These are phyloP conservation scores for Lobophora halterata DNA, from an alignment of 2,888 invertebrate genomes.

Conservation along the genomic window DNA sequence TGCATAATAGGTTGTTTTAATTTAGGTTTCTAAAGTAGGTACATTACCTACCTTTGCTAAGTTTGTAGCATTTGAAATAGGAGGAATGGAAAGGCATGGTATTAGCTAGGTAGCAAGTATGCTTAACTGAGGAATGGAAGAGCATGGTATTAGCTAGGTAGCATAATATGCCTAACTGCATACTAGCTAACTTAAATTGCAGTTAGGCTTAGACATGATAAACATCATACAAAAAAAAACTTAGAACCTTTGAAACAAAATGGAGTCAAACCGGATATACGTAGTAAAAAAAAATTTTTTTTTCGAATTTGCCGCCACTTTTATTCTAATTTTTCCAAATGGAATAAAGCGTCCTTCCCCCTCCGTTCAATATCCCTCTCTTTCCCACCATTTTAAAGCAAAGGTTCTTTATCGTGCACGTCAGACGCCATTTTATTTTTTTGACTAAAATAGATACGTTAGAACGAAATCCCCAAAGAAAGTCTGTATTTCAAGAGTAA, in stretches of 20 bases:
- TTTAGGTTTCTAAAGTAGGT: background rate
- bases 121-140: too few species aligned
- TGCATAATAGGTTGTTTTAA: slow-evolving; percentile 2
- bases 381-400: slow-evolving; percentile 62
- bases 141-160: too few species aligned
- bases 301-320: slow-evolving; percentile 51
- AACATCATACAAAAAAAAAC: slow-evolving; percentile 9
- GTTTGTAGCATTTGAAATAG: too few species aligned
- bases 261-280: slow-evolving; percentile 20
- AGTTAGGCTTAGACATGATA: background rate
- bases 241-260: slow-evolving; percentile 20
- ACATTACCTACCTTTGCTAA: background rate
- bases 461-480: too few species aligned
- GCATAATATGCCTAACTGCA: too few species aligned
- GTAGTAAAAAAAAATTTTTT: slow-evolving; percentile 12
- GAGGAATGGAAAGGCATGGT: too few species aligned
- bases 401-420: slow-evolving; percentile 53
- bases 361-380: slow-evolving; percentile 54
- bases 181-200: too few species aligned
- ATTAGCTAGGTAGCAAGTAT: too few species aligned
- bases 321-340: slow-evolving; percentile 46
- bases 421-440: slow-evolving; percentile 32
- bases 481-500: too few species aligned
- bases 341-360: slow-evolving; percentile 69
- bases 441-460: background rate